Percentiles rank a stretch among this genome's conserved stretches.
Evolutionary conservation across 2,888 invertebrate genomes (phyloP).

Genomic region (Heteromyza rotundicornis): DNA sequence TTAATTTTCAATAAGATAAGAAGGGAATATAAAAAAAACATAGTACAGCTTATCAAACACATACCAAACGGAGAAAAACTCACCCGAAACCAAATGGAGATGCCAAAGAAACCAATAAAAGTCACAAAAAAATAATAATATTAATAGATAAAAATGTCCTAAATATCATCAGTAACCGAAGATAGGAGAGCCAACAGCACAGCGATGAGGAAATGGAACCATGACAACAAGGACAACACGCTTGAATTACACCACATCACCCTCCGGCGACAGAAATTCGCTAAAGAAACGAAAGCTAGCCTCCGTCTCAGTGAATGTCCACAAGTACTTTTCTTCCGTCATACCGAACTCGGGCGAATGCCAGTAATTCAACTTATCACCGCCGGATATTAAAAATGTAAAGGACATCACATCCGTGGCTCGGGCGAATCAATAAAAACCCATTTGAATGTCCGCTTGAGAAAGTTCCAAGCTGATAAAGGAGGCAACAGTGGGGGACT

Average conservation of each 20-base stretch:
- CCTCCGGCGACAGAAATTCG: background rate
- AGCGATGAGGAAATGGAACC: background rate
- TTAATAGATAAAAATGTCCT: background rate
- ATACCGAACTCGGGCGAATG: slow-evolving; percentile 26
- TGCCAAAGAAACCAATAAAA: slow-evolving; percentile 1
- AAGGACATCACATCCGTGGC: slow-evolving; percentile 48
- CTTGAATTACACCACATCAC: background rate
- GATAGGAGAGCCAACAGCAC: too few relatives aligned
- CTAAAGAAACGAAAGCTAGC: background rate
- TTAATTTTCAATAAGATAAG: background rate
- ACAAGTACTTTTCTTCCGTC: too few relatives aligned
- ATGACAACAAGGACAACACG: background rate
- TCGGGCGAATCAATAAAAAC: slow-evolving; percentile 36
- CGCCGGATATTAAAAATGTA: slow-evolving; percentile 59
- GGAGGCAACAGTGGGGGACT: background rate
- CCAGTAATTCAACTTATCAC: slow-evolving; percentile 61
- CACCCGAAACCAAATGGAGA: background rate
- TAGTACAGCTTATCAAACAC: slow-evolving; percentile 1
- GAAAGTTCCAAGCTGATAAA: slow-evolving; percentile 7
- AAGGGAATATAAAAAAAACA: background rate
- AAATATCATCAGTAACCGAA: background rate
- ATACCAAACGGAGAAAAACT: background rate
- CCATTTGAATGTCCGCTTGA: slow-evolving; percentile 40
- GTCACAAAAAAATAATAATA: background rate
- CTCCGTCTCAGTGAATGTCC: too few relatives aligned